These are phyloP conservation scores for Scrobipalpa costella DNA, from an alignment of 2,888 invertebrate species.

Conservation along the genomic window DNA sequence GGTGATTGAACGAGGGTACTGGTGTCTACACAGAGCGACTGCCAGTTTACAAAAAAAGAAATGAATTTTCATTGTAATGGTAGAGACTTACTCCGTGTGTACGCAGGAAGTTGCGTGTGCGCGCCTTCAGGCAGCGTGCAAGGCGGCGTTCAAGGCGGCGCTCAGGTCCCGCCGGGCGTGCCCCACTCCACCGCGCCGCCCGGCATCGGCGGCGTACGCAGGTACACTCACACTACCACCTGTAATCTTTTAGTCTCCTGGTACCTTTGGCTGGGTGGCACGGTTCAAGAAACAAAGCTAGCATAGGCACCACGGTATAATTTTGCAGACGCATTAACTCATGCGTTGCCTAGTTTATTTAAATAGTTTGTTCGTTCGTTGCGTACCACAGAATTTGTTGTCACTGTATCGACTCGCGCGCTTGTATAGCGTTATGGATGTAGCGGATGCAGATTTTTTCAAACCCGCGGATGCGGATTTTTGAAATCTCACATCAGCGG, in stretches of 20 bases:
- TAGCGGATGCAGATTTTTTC: too few relatives aligned
- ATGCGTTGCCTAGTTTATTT: too few relatives aligned
- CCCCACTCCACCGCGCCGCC: slow-evolving; percentile 77
- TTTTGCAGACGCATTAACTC: neutral
- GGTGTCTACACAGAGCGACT: too few relatives aligned
- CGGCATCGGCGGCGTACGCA: slow-evolving; percentile 82
- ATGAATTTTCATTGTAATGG: too few relatives aligned
- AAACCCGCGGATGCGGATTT: too few relatives aligned
- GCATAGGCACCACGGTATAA: neutral
- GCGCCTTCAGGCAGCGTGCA: slow-evolving; percentile 82
- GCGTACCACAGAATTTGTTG: too few relatives aligned
- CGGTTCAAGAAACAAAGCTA: neutral
- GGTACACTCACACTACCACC: slow-evolving; percentile 50
- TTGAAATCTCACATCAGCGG: too few relatives aligned
- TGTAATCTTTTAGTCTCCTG: neutral
- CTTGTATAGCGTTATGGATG: too few relatives aligned
- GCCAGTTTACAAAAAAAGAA: too few relatives aligned
- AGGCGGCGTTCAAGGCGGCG: slow-evolving; percentile 76
- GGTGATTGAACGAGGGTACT: too few relatives aligned
- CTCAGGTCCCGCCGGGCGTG: slow-evolving; percentile 75
- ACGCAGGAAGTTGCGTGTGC: slow-evolving; percentile 78
- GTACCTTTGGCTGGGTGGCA: neutral
- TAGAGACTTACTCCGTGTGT: slow-evolving; percentile 33
- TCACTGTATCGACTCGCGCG: too few relatives aligned
- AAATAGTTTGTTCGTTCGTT: too few relatives aligned